Conservation (phyloP, 2,888 invertebrate species). For the Rugalucina vietnamica region DNA sequence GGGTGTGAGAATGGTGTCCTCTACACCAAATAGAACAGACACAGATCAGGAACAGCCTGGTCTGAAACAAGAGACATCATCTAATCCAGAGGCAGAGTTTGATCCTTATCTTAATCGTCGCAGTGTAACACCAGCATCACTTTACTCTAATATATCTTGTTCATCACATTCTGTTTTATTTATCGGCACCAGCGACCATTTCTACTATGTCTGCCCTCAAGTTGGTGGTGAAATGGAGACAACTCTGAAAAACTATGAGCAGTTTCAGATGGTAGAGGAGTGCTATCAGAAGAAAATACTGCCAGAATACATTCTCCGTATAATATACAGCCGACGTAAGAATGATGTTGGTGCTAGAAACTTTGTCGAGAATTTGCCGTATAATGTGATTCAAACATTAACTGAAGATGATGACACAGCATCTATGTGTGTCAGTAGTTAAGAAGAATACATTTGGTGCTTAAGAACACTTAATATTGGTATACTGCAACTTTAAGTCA, state of each 20-base stretch:
- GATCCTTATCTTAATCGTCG: constrained; percentile 46
- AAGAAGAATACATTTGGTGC: no score
- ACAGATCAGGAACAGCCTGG: no score
- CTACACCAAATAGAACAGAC: no score
- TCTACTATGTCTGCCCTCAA: constrained; percentile 58
- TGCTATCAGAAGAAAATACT: constrained; percentile 73
- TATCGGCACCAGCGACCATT: constrained; percentile 45
- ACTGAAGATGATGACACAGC: constrained; percentile 41
- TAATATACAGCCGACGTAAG: constrained; percentile 68
- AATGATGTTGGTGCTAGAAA: constrained; percentile 62
- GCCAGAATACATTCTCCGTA: constrained; percentile 68
- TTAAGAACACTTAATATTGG: no score
- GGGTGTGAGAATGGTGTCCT: no score
- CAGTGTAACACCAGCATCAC: constrained; percentile 49
- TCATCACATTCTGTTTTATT: constrained; percentile 49
- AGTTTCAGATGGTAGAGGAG: constrained; percentile 68
- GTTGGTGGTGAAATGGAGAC: constrained; percentile 52
- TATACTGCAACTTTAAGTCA: no score
- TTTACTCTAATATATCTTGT: constrained; percentile 45
- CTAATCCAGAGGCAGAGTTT: constrained; percentile 5
- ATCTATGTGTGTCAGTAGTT: constrained; percentile 60
- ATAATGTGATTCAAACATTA: constrained; percentile 52
- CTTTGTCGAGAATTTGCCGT: constrained; percentile 55
- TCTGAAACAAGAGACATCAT: not conserved
- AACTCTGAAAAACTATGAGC: constrained; percentile 49